phyloP scores from a whole-genome alignment of 1,140 invertebrate genomes.

The Acromyrmex echinatior region DNA sequence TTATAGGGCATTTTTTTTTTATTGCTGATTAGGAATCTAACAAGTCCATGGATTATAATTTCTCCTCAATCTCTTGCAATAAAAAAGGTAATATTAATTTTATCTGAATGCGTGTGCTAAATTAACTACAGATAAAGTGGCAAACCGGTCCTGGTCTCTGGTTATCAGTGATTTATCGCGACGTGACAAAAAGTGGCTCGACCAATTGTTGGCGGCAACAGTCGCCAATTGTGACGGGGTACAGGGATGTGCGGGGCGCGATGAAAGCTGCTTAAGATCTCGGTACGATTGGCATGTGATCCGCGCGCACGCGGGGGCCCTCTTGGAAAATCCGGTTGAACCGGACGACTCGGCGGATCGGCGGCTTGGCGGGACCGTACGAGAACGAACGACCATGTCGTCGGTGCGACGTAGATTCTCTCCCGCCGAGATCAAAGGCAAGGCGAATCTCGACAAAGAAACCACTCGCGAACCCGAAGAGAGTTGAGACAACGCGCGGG shows the following conservation, averaged over 20 bases:
- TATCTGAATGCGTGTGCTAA: neutral
- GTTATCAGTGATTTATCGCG: conserved; percentile 51
- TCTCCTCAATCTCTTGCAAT: neutral
- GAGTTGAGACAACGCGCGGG: neutral
- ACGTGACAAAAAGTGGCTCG: conserved; percentile 34
- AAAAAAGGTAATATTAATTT: neutral
- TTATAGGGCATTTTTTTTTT: neutral
- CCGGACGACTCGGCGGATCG: conserved; percentile 44
- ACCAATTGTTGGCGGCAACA: conserved; percentile 36
- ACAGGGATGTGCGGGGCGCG: conserved; percentile 10
- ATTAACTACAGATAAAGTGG: neutral
- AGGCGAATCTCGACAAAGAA: conserved; percentile 71
- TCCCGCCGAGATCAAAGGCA: conserved; percentile 71
- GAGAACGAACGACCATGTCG: no score
- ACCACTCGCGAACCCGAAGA: conserved; percentile 30
- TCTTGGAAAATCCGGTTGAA: conserved; percentile 72
- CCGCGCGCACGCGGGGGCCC: conserved; percentile 16
- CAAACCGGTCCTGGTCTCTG: neutral
- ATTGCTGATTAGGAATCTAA: neutral
- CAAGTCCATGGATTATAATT: neutral
- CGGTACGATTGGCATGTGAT: conserved; percentile 59
- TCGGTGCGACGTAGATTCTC: conserved; percentile 17
- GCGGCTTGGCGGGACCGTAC: neutral
- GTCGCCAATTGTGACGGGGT: neutral
- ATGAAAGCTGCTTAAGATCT: conserved; percentile 68